Conservation (phyloP, 2,113 vertebrate genomes). For the Boleophthalmus pectinirostris region DNA sequence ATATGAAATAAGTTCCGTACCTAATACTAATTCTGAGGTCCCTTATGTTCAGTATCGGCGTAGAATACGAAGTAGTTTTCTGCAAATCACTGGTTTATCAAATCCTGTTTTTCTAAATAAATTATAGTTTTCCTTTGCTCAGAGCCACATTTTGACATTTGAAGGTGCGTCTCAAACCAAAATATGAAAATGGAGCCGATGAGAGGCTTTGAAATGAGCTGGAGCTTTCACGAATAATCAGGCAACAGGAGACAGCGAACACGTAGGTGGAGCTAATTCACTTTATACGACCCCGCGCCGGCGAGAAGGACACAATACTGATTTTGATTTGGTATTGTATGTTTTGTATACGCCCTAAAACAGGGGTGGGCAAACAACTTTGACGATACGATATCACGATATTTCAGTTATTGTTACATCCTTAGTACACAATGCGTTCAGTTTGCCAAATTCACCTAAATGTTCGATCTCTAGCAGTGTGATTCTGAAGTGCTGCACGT, state of each 20-base stretch:
- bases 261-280: constrained; percentile 11
- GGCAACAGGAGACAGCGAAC: constrained; percentile 11
- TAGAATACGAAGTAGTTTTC: background rate
- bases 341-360: background rate
- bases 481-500: no score
- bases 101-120: constrained; percentile 1
- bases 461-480: no score
- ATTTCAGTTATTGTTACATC: no score
- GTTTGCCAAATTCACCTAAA: no score
- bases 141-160: constrained; percentile 43
- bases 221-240: constrained; percentile 43
- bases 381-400: no score
- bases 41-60: background rate
- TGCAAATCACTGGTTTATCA: background rate
- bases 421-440: no score
- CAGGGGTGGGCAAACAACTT: no score
- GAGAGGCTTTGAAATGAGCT: constrained; percentile 45
- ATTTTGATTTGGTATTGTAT: constrained; percentile 7
- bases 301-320: constrained; percentile 15
- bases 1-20: background rate
- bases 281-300: constrained; percentile 12
- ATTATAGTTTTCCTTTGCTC: constrained; percentile 45
- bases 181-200: constrained; percentile 55
- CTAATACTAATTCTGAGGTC: background rate
- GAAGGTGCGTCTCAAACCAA: constrained; percentile 25